Conservation (phyloP, 2,797 vertebrate species). For the Phrynocephalus guinanensis region DNA sequence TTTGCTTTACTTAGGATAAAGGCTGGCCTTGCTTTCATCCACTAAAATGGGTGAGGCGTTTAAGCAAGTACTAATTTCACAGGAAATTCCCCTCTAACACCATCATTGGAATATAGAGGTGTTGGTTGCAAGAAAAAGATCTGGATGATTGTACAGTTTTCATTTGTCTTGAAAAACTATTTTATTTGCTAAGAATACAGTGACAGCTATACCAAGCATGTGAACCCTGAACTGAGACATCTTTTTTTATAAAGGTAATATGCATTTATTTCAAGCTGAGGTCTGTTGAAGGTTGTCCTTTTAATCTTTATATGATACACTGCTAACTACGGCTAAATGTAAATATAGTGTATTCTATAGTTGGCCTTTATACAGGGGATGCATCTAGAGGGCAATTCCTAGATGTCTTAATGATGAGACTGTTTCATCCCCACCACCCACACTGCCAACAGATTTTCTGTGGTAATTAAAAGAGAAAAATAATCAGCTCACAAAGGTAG, state of each 20-base stretch:
- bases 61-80: not conserved
- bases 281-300: not conserved
- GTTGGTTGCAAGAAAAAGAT: constrained; percentile 12
- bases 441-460: not conserved
- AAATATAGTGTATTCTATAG: not conserved
- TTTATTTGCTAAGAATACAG: not conserved
- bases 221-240: not conserved
- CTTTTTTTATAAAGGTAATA: not conserved
- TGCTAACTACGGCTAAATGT: not conserved
- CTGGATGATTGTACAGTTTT: constrained; percentile 44
- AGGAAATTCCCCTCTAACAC: constrained; percentile 20
- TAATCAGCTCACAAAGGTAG: not conserved
- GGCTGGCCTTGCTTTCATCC: constrained; percentile 28
- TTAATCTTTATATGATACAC: not conserved
- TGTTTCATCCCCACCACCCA: not conserved
- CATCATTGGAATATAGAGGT: constrained; percentile 47
- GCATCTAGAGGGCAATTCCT: not conserved
- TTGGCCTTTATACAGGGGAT: not conserved
- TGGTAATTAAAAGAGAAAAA: not conserved
- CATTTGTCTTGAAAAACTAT: constrained; percentile 27
- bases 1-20: constrained; percentile 20
- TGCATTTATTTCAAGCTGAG: not conserved
- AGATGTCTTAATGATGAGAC: not conserved
- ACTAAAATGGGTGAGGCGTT: constrained; percentile 26
- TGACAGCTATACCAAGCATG: not conserved